These are phyloP conservation scores for Drosophila auraria DNA, from an alignment of 1,140 invertebrate genomes.

Conservation along the genomic window DNA sequence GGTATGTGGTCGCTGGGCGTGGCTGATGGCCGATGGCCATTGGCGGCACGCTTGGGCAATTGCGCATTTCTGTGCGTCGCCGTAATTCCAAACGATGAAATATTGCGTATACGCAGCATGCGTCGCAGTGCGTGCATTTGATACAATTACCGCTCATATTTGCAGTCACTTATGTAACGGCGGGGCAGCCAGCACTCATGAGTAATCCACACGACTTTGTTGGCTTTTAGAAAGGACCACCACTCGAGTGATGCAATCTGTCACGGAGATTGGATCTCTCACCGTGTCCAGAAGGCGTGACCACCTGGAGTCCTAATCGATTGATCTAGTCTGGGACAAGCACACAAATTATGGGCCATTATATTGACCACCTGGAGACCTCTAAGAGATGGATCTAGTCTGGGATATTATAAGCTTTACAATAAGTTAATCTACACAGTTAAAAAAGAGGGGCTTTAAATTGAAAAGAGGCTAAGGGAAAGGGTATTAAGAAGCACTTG, in stretches of 20 bases:
- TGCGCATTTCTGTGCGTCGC: slow-evolving; percentile 77
- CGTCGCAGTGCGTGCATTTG: slow-evolving; percentile 56
- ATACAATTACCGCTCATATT: slow-evolving; percentile 68
- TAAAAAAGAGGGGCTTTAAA: not conserved
- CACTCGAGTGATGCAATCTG: slow-evolving; percentile 51
- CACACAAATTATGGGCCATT: slow-evolving; percentile 30
- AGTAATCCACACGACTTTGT: slow-evolving; percentile 61
- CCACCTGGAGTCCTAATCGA: slow-evolving; percentile 43
- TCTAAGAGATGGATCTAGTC: slow-evolving; percentile 2
- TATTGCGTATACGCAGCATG: slow-evolving; percentile 76
- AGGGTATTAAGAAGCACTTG: no score
- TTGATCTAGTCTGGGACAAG: slow-evolving; percentile 35
- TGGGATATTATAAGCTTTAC: slow-evolving; percentile 51
- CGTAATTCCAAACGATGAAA: slow-evolving; percentile 79
- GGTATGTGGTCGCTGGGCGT: not conserved
- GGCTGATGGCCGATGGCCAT: slow-evolving; percentile 11
- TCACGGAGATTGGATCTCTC: slow-evolving; percentile 52
- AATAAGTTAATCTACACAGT: slow-evolving; percentile 53
- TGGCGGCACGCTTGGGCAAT: slow-evolving; percentile 56
- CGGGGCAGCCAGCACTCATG: slow-evolving; percentile 10
- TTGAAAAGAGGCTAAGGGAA: not conserved
- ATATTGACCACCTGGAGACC: slow-evolving; percentile 15
- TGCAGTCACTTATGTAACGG: slow-evolving; percentile 63
- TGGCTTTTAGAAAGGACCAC: slow-evolving; percentile 71
- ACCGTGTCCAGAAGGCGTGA: slow-evolving; percentile 40